Percentiles rank a stretch among this genome's conserved stretches.
Evolutionary conservation across 2,888 invertebrate species (phyloP).

Genomic region (Prosapia bicincta): DNA sequence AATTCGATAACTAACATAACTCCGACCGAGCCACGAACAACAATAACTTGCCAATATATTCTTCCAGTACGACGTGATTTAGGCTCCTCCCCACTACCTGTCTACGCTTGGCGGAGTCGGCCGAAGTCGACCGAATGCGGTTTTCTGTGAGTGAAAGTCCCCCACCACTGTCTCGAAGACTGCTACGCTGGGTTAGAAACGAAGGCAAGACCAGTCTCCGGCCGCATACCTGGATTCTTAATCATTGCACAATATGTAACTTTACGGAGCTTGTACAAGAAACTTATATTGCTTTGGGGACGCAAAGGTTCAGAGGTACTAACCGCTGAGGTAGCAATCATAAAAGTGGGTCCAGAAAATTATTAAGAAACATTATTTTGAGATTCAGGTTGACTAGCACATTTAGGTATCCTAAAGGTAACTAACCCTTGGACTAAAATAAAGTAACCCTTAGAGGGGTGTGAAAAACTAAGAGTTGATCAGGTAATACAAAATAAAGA

Average conservation of each 20-base stretch:
- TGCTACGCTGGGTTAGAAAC: neutral
- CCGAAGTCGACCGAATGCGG: neutral
- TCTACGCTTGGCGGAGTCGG: neutral
- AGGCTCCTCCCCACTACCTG: neutral
- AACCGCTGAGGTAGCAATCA: too few relatives aligned
- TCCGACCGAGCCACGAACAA: neutral
- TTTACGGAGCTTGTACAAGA: neutral
- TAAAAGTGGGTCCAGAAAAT: too few relatives aligned
- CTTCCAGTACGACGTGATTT: neutral
- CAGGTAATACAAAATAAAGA: too few relatives aligned
- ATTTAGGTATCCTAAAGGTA: too few relatives aligned
- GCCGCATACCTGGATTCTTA: neutral
- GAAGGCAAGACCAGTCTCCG: neutral
- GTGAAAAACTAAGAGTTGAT: too few relatives aligned
- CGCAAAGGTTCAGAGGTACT: too few relatives aligned
- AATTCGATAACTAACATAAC: neutral
- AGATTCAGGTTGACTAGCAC: too few relatives aligned
- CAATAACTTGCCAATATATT: neutral
- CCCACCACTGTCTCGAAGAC: constrained; percentile 8
- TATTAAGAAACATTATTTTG: too few relatives aligned
- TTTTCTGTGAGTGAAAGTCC: constrained; percentile 20
- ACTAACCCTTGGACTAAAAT: too few relatives aligned
- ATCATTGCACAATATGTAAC: neutral
- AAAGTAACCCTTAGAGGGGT: too few relatives aligned
- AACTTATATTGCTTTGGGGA: neutral